phyloP scores from a whole-genome alignment of 2,113 vertebrate species.

The Dicentrarchus labrax region DNA sequence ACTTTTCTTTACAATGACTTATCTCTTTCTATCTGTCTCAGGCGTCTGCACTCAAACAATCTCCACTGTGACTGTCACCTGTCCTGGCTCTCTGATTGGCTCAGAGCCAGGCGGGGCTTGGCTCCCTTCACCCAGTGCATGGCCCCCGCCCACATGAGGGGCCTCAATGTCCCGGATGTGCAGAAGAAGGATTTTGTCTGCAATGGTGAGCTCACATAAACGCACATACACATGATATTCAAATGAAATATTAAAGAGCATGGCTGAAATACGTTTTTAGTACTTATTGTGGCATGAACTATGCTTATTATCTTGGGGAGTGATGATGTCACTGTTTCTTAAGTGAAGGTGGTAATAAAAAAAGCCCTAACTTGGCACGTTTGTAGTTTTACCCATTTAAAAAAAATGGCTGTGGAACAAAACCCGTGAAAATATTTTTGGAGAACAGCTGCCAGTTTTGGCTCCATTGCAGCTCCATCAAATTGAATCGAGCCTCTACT shows the following conservation, averaged over 20 bases:
- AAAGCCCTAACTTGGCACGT: not conserved
- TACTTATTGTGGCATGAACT: not conserved
- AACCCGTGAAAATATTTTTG: not conserved
- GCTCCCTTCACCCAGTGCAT: slow-evolving; percentile 99
- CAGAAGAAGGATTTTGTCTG: slow-evolving; percentile 98
- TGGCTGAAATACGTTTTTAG: not conserved
- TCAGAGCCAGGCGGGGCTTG: slow-evolving; percentile 91
- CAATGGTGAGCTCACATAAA: slow-evolving; percentile 84
- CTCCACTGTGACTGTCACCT: slow-evolving; percentile 98
- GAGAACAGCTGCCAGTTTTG: not conserved
- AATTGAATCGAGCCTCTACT: not conserved
- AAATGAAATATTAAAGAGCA: not conserved
- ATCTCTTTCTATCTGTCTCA: slow-evolving; percentile 65
- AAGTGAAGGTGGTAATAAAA: not conserved
- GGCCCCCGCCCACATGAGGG: slow-evolving; percentile 94
- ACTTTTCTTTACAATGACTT: not conserved
- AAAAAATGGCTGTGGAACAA: not conserved
- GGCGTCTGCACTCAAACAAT: slow-evolving; percentile 97
- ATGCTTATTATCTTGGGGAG: not conserved
- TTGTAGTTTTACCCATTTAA: not conserved
- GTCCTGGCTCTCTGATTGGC: slow-evolving; percentile 98
- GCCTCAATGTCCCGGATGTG: slow-evolving; percentile 95
- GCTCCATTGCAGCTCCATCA: not conserved
- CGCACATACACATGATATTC: not conserved
- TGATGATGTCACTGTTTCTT: not conserved